A percentile compares a stretch with the other conserved stretches of the same genome.
Conservation (phyloP, 2,797 vertebrate species). For the Pantherophis alleghaniensis region DNA sequence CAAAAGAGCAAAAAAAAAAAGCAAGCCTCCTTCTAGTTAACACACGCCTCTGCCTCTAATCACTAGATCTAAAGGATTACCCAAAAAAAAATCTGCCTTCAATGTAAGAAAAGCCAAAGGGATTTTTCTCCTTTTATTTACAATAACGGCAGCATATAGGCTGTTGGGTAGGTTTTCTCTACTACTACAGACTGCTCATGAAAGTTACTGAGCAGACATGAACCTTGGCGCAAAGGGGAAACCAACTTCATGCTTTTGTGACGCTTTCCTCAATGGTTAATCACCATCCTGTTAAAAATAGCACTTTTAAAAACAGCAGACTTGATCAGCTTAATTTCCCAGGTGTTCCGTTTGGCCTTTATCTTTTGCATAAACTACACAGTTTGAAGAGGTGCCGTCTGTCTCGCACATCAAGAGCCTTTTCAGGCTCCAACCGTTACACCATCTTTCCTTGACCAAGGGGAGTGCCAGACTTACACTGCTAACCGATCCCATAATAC, state of each 20-base stretch:
- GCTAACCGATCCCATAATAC: not conserved
- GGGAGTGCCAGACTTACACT: not conserved
- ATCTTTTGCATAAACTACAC: conserved; percentile 11
- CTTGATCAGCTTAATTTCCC: not conserved
- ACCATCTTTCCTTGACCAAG: not conserved
- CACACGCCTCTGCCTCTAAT: conserved; percentile 12
- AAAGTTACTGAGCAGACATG: not conserved
- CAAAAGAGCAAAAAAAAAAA: not conserved
- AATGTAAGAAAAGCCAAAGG: not conserved
- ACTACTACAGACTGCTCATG: not conserved
- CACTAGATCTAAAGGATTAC: conserved; percentile 6
- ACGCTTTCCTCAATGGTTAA: not conserved
- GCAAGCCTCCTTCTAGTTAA: conserved; percentile 20
- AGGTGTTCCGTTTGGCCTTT: not conserved
- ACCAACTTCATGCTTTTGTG: not conserved
- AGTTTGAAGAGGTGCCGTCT: not conserved
- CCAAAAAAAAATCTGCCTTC: not conserved
- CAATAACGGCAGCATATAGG: not conserved
- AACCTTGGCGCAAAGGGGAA: not conserved
- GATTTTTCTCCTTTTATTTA: conserved; percentile 6
- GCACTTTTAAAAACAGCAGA: conserved; percentile 11
- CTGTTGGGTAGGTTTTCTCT: not conserved
- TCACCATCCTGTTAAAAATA: not conserved
- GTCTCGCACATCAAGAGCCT: not conserved
- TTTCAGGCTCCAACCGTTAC: not conserved